phyloP scores from a whole-genome alignment of 2,797 vertebrate genomes.

The Chelidonichthys spinosus region DNA sequence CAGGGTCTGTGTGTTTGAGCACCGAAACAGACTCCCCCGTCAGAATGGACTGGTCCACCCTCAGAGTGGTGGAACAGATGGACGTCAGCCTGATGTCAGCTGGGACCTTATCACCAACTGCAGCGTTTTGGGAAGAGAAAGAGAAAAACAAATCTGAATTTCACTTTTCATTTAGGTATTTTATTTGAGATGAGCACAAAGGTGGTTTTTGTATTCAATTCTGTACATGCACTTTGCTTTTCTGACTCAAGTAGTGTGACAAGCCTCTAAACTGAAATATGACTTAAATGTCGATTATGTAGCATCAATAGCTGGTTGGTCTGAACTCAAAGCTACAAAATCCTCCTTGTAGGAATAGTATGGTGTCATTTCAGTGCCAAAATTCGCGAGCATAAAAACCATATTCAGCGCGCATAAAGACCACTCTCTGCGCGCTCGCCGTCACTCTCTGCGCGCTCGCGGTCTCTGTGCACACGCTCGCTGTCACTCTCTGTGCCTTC shows the following conservation, averaged over 20 bases:
- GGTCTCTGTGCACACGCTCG: too few relatives aligned
- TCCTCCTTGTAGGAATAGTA: neutral
- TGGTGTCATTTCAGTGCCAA: too few relatives aligned
- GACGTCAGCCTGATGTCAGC: constrained; percentile 86
- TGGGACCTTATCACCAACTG: constrained; percentile 87
- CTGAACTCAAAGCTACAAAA: neutral
- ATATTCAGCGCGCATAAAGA: too few relatives aligned
- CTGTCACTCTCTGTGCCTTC: too few relatives aligned
- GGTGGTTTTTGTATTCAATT: neutral
- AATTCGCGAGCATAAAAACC: too few relatives aligned
- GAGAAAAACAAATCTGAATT: neutral
- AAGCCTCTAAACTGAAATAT: neutral
- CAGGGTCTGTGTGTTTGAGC: constrained; percentile 87
- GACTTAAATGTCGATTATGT: neutral
- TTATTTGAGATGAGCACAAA: neutral
- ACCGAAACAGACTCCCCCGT: constrained; percentile 86
- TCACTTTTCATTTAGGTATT: neutral
- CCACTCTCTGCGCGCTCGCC: too few relatives aligned
- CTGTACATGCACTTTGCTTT: neutral
- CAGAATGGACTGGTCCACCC: constrained; percentile 88
- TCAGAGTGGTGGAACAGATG: constrained; percentile 85
- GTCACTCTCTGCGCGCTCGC: too few relatives aligned
- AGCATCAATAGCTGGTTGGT: neutral
- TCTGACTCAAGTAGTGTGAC: neutral
- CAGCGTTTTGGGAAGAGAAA: constrained; percentile 5